Evolutionary conservation across 2,888 invertebrate species (phyloP), one percentile per base, ranked within the genome.

Genomic region (Proisotoma minuta): DNA sequence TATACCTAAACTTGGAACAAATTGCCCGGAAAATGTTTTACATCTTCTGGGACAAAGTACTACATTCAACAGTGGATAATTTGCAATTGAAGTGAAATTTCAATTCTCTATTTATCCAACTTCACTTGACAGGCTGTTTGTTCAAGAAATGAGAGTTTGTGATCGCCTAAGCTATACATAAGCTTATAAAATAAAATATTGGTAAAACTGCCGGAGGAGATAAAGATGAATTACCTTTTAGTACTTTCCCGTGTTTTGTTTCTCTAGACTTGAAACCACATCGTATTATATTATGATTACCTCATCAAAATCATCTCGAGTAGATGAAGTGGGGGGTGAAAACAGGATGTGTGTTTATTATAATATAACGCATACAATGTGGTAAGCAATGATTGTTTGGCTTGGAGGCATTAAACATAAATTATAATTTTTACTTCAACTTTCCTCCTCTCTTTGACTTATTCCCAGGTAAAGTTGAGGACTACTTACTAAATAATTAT

Each of bases 191-290:
- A 47, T 27, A 24, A 51, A 51, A 51, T 64, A 60, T 61, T 62
- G 64, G 63, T 63, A 63, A 58, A 66, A 66, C 64, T 68, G 66
- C 69, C 66, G 49, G 63, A 61, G 66, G 69, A 65, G 64, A 69
- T 69, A 69, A 69, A 66, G 64, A 69, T 69, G 69, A 69, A 69
- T 69, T 66, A 64, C 66, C 60, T 67, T 60, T 12, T 54, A n/a
- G 24, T 40, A 27, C 22, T 54, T 18, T 43, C 24, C 47, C 26
- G 40, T 24, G 3, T 18, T 43, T 57, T 57, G 28, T 57, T n/a
- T 29, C 20, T 28, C 20, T 52, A 10, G 12, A 15, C 47, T 34
- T 43, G n/a, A n/a, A n/a, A n/a, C n/a, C n/a, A n/a, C 43, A 24
- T 57, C 48, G 15, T 43, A n/a, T n/a, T n/a, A n/a, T n/a, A n/a